Conservation (phyloP, 2,888 invertebrate species). For the Eristalis arbustorum region DNA sequence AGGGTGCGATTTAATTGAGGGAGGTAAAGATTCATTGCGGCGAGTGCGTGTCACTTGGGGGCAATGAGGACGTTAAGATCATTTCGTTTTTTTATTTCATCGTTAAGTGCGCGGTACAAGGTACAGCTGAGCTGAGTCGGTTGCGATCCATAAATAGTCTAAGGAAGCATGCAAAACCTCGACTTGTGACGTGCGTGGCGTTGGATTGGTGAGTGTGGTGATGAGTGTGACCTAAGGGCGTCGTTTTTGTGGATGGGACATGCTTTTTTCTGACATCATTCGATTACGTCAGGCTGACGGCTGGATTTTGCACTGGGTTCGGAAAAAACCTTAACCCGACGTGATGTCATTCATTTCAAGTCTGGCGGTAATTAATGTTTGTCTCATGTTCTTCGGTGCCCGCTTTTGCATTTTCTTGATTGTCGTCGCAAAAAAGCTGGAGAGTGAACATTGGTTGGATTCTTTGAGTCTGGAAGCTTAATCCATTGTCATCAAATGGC, state of each 20-base stretch:
- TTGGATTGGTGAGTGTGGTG: background rate
- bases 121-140: background rate
- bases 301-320: no score
- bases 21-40: background rate
- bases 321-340: no score
- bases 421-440: no score
- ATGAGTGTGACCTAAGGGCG: background rate
- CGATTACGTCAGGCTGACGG: background rate
- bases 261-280: background rate
- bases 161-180: background rate
- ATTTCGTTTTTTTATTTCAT: slow-evolving; percentile 1
- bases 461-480: no score
- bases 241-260: background rate
- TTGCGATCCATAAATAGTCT: background rate
- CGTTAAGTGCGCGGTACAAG: background rate
- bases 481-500: no score
- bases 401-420: no score
- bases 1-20: slow-evolving; percentile 29
- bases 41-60: slow-evolving; percentile 23
- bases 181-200: background rate
- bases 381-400: no score
- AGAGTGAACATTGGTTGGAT: no score
- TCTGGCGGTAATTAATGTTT: no score
- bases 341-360: no score
- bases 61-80: slow-evolving; percentile 21